Percentiles rank a stretch among this genome's conserved stretches.
These are phyloP conservation scores for Isichthys henryi DNA, from an alignment of 2,113 vertebrate genomes.

Conservation along the genomic window DNA sequence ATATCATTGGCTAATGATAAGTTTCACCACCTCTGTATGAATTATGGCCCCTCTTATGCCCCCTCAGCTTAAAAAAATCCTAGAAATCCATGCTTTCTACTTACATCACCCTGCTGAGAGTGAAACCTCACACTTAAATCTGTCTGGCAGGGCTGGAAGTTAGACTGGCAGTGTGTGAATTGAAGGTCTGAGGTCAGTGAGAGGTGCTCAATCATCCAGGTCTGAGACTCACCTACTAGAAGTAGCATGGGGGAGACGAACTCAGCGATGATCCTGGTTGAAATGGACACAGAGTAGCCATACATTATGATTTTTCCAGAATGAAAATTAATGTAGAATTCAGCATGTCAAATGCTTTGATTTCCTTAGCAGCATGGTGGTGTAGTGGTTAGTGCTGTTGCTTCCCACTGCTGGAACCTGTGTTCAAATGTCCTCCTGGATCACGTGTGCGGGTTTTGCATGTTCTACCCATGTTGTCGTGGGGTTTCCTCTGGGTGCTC, in stretches of 20 bases:
- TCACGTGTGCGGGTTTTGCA: too few relatives aligned
- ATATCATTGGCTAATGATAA: not conserved
- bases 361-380: too few relatives aligned
- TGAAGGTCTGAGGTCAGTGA: not conserved
- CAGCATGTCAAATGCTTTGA: not conserved
- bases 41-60: not conserved
- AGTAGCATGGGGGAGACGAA: not conserved
- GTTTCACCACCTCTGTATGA: not conserved
- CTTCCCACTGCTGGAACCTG: too few relatives aligned
- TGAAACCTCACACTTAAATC: not conserved
- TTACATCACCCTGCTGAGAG: not conserved
- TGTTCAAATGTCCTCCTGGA: too few relatives aligned
- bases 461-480: too few relatives aligned
- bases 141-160: not conserved
- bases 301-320: not conserved
- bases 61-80: not conserved
- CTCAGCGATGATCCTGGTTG: not conserved
- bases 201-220: not conserved
- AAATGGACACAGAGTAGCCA: not conserved
- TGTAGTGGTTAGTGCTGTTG: too few relatives aligned
- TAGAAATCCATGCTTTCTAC: not conserved
- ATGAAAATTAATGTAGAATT: not conserved
- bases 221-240: not conserved
- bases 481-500: too few relatives aligned
- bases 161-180: not conserved